Evolutionary conservation across 2,888 invertebrate genomes (phyloP).

Genomic region (Eumacrocentrus americanus): DNA sequence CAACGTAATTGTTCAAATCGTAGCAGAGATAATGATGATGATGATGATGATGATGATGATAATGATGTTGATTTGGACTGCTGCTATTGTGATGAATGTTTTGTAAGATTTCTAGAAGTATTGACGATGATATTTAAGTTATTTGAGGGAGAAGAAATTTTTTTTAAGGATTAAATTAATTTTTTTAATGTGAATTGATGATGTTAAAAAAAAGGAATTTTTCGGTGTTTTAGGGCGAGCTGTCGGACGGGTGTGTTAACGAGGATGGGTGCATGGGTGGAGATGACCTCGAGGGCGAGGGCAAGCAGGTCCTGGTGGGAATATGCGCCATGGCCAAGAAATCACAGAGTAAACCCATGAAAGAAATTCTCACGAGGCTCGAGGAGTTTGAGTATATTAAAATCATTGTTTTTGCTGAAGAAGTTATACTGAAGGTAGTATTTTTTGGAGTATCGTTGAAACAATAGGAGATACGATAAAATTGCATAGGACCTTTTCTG

Average conservation of each 20-base stretch:
- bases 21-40: slow-evolving; percentile 30
- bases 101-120: slow-evolving; percentile 61
- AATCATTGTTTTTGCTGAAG: slow-evolving; percentile 94
- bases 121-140: slow-evolving; percentile 32
- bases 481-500: no score
- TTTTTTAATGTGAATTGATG: neutral
- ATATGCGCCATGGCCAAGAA: slow-evolving; percentile 99
- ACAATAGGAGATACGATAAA: neutral
- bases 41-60: slow-evolving; percentile 60
- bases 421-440: slow-evolving; percentile 89
- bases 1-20: slow-evolving; percentile 49
- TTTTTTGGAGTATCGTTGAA: neutral
- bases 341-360: slow-evolving; percentile 99
- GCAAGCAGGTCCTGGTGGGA: slow-evolving; percentile 94
- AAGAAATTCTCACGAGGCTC: slow-evolving; percentile 93
- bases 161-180: neutral
- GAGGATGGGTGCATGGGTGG: slow-evolving; percentile 63
- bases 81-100: slow-evolving; percentile 80
- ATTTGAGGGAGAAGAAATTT: slow-evolving; percentile 47
- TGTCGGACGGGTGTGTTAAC: slow-evolving; percentile 74
- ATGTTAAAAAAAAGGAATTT: neutral
- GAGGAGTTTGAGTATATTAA: slow-evolving; percentile 96
- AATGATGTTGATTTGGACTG: slow-evolving; percentile 61
- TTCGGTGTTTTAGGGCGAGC: slow-evolving; percentile 69
- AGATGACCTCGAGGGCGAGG: slow-evolving; percentile 65